Evolutionary conservation across 2,113 vertebrate species (phyloP), one percentile per base, ranked within the genome.

Genomic region (Oreamnos americanus): DNA sequence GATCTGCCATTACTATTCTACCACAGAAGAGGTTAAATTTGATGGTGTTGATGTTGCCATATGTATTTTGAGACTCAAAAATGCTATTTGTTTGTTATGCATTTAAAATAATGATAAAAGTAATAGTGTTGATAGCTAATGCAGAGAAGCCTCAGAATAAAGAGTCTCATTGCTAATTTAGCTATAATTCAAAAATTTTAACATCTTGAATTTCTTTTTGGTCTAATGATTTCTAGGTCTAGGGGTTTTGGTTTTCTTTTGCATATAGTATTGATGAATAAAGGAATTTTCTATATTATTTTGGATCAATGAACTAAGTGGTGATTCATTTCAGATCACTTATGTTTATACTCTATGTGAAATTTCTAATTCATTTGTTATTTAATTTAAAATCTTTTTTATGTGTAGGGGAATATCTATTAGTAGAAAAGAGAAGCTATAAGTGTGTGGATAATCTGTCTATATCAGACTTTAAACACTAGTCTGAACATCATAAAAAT

Each of bases 171-270:
- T 55, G 21, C 16, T 30, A 89, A 83, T 49, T 86, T 95, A 91
- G 23, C 45, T 92, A 91, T 86, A 82, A 60, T 79, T 81, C 49
- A 3, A 53, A 81, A 82, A 39, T 57, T 78, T 96, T 87, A 90
- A 57, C 11, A 53, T 53, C 15, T 84, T 95, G 10, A 97, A 49
- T 83, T 95, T 95, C 51, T 87, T 92, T 4, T 94, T 97, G 39
- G 19, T 14, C 23, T 96, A 88, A 64, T 60, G 47, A 45, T 85
- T 94, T 91, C 36, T 95, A 30, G 26, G 13, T 57, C 3, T 88
- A 36, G 51, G 10, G 58, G n/a, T 58, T 94, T 85, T 47, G 1
- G 57, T 90, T 81, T 62, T 26, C 55, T 30, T 92, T 26, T 92
- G 7, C 2, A 33, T 88, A 60, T 87, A 3, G 1, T 62, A 84